These are phyloP conservation scores for Macquaria australasica DNA, from an alignment of 2,113 vertebrate species.

Conservation along the genomic window DNA sequence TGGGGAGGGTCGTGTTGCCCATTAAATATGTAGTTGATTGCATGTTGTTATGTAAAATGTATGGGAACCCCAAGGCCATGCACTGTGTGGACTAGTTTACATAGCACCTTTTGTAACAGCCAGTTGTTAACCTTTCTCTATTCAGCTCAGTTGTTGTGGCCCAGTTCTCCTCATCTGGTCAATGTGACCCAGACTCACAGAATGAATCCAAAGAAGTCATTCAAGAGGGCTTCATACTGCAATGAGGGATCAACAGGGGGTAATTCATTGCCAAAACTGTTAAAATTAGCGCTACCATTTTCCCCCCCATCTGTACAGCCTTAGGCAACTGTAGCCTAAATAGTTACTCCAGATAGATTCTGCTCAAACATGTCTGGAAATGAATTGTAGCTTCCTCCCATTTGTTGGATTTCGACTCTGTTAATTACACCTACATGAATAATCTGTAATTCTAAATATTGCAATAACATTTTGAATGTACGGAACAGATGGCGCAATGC, in stretches of 20 bases:
- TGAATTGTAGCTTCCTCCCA: slow-evolving; percentile 73
- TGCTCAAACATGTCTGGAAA: slow-evolving; percentile 74
- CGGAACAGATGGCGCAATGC: slow-evolving; percentile 78
- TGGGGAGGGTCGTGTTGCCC: slow-evolving; percentile 38
- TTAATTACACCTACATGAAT: slow-evolving; percentile 84
- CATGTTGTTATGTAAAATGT: slow-evolving; percentile 78
- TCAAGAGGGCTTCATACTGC: slow-evolving; percentile 32
- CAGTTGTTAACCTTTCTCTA: slow-evolving; percentile 72
- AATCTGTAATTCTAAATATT: slow-evolving; percentile 83
- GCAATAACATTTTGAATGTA: slow-evolving; percentile 84
- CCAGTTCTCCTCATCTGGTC: slow-evolving; percentile 60
- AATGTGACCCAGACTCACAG: slow-evolving; percentile 37
- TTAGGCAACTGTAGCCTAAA: slow-evolving; percentile 71
- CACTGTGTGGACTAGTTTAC: slow-evolving; percentile 52
- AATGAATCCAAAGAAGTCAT: slow-evolving; percentile 47
- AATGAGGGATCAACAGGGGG: slow-evolving; percentile 52
- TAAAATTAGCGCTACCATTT: slow-evolving; percentile 78
- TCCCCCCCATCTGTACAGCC: slow-evolving; percentile 69
- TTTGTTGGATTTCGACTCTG: slow-evolving; percentile 77
- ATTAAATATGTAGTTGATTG: slow-evolving; percentile 72
- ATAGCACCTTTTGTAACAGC: slow-evolving; percentile 55
- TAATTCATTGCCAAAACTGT: slow-evolving; percentile 74
- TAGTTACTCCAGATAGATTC: slow-evolving; percentile 79
- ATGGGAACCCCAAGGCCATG: slow-evolving; percentile 60
- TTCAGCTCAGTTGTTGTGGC: slow-evolving; percentile 41